Evolutionary conservation across 2,113 vertebrate species (phyloP).

Genomic region (Pagrus major): DNA sequence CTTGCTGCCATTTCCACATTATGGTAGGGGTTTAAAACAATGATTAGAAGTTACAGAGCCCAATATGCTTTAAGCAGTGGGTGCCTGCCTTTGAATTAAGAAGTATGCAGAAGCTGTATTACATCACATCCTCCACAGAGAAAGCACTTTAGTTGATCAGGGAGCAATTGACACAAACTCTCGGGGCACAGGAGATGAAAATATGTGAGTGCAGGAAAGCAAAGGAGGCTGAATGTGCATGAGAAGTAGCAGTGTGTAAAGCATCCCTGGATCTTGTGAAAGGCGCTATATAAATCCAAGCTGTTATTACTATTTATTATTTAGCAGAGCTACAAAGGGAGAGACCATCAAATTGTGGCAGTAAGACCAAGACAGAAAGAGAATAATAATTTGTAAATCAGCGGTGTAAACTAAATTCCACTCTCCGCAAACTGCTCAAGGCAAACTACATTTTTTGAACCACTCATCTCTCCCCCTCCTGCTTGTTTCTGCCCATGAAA

Average conservation of each 20-base stretch:
- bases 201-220: conserved; percentile 5
- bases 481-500: too few species aligned
- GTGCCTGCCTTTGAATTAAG: background rate
- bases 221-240: background rate
- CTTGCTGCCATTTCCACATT: background rate
- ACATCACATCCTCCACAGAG: background rate
- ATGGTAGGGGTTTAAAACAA: background rate
- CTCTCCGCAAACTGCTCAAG: conserved; percentile 9
- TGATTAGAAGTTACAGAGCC: background rate
- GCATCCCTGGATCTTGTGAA: too few species aligned
- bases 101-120: background rate
- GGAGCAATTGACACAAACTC: conserved; percentile 2
- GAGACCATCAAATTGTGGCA: background rate
- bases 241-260: too few species aligned
- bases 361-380: background rate
- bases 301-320: too few species aligned
- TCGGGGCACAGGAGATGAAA: background rate
- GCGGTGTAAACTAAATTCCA: background rate
- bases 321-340: conserved; percentile 6
- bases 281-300: too few species aligned
- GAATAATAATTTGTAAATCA: background rate
- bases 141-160: background rate
- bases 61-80: background rate
- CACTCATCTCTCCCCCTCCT: background rate
- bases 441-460: conserved; percentile 12